Percentiles rank a stretch among this genome's conserved stretches.
Conservation (phyloP, 2,797 vertebrate species). For the Darevskia mixta region DNA sequence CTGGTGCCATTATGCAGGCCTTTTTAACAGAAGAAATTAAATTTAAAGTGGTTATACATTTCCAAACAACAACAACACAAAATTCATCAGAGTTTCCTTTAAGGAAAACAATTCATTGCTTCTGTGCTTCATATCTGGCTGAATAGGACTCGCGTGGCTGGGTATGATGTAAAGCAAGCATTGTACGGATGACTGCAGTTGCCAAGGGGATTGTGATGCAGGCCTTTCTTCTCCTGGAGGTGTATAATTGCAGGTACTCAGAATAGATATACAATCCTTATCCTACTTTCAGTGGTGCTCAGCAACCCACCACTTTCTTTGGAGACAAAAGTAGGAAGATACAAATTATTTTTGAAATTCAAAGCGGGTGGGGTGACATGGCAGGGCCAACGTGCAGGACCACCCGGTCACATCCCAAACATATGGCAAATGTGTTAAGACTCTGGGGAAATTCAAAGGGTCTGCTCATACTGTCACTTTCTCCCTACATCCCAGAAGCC, state of each 20-base stretch:
- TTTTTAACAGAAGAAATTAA: background rate
- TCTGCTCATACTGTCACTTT: background rate
- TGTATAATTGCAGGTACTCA: slow-evolving; percentile 53
- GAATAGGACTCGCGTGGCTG: slow-evolving; percentile 15
- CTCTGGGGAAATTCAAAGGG: background rate
- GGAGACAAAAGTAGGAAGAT: slow-evolving; percentile 4
- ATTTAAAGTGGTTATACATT: background rate
- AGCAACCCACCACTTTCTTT: slow-evolving; percentile 36
- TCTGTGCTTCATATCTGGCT: slow-evolving; percentile 32
- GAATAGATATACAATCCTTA: slow-evolving; percentile 49
- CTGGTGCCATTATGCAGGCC: background rate
- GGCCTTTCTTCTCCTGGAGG: slow-evolving; percentile 28
- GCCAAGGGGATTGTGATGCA: slow-evolving; percentile 46
- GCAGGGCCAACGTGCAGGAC: background rate
- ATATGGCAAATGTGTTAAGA: background rate
- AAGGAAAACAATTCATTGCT: slow-evolving; percentile 31
- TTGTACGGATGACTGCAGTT: slow-evolving; percentile 29
- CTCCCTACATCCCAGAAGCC: background rate
- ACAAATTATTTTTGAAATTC: background rate
- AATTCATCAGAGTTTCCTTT: background rate
- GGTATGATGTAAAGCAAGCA: slow-evolving; percentile 38
- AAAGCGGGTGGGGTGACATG: background rate
- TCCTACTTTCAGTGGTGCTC: slow-evolving; percentile 31
- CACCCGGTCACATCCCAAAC: background rate
- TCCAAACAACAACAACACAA: background rate